phyloP scores from a whole-genome alignment of 1,140 invertebrate genomes.

The Drosophila aff. region DNA sequence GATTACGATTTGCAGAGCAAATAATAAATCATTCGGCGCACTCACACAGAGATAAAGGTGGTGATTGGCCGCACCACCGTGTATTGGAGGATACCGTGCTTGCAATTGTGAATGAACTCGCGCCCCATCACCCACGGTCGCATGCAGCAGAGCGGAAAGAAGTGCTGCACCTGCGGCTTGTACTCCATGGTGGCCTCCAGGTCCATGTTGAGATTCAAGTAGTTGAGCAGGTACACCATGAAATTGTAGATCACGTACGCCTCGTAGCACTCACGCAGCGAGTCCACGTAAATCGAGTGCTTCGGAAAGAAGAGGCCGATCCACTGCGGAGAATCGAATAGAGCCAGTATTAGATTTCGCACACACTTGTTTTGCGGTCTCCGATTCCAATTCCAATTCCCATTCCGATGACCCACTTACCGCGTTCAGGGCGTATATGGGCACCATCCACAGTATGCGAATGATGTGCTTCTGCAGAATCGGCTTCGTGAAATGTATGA shows the following conservation, averaged over 20 bases:
- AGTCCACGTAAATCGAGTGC: constrained; percentile 96
- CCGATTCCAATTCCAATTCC: constrained; percentile 21
- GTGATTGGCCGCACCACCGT: constrained; percentile 95
- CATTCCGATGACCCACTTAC: constrained; percentile 87
- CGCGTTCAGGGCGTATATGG: constrained; percentile 97
- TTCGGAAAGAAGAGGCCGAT: constrained; percentile 92
- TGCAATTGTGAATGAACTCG: constrained; percentile 96
- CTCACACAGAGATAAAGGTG: constrained; percentile 95
- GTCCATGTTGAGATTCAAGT: constrained; percentile 93
- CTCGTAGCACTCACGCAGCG: constrained; percentile 97
- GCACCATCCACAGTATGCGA: constrained; percentile 99
- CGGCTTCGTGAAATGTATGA: constrained; percentile 97
- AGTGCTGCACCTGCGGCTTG: constrained; percentile 94
- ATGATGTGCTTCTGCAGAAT: constrained; percentile 97
- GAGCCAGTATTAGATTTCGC: constrained; percentile 47
- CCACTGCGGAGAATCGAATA: constrained; percentile 88
- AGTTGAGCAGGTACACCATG: constrained; percentile 97
- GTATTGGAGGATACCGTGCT: constrained; percentile 98
- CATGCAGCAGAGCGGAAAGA: constrained; percentile 94
- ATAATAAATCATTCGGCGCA: constrained; percentile 33
- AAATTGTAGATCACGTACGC: constrained; percentile 99
- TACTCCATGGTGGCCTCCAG: constrained; percentile 92
- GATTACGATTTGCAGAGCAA: background rate
- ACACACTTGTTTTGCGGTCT: constrained; percentile 15
- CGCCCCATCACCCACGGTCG: constrained; percentile 95